These are phyloP conservation scores for Trachemys scripta DNA, from an alignment of 2,113 vertebrate species.

Conservation along the genomic window DNA sequence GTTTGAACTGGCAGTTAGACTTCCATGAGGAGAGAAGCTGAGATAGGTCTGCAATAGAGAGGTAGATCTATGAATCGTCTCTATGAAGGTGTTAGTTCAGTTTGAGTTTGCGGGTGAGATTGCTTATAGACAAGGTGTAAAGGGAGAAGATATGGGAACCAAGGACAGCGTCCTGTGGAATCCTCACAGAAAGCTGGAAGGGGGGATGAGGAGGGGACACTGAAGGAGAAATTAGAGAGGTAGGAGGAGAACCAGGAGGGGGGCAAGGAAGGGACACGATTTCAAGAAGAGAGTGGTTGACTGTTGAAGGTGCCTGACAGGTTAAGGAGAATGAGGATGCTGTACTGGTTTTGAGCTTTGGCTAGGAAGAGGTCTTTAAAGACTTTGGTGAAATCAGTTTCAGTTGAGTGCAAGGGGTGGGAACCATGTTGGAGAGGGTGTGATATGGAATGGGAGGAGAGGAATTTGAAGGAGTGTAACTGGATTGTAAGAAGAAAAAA, in stretches of 20 bases:
- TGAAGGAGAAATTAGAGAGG: neutral
- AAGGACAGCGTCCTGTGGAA: neutral
- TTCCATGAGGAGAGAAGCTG: neutral
- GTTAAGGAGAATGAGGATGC: neutral
- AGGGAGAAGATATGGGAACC: neutral
- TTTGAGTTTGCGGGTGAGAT: neutral
- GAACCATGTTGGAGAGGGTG: neutral
- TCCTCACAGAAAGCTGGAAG: neutral
- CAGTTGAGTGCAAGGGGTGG: neutral
- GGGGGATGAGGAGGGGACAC: neutral
- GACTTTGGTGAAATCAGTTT: neutral
- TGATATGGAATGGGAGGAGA: neutral
- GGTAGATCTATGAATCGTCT: neutral
- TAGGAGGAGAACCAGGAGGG: too few relatives aligned
- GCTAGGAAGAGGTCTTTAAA: neutral
- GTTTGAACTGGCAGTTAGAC: neutral
- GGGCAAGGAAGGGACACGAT: neutral
- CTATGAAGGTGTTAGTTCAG: neutral
- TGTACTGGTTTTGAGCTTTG: neutral
- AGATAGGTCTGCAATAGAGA: neutral
- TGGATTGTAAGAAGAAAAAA: slow-evolving; percentile 45
- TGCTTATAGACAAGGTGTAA: too few relatives aligned
- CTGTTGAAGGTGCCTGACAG: neutral
- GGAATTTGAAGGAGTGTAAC: neutral
- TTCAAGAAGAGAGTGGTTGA: neutral